A percentile compares a stretch with the other conserved stretches of the same genome.
Evolutionary conservation across 2,888 invertebrate genomes (phyloP).

Genomic region (Spodoptera picta): DNA sequence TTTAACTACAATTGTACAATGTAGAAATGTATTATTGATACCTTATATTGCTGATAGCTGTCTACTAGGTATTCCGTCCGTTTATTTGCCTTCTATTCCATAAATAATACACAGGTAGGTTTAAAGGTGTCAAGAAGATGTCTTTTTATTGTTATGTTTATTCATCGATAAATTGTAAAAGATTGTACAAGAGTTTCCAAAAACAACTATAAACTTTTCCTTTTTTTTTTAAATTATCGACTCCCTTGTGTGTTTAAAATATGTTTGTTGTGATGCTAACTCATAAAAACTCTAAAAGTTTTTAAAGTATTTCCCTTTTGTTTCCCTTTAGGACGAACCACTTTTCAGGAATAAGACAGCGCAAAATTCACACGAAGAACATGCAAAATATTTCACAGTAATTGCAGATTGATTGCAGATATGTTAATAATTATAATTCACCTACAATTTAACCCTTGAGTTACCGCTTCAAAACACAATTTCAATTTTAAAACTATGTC

Average conservation of each 20-base stretch:
- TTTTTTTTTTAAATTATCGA: no score
- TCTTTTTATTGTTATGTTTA: no score
- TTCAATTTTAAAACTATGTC: conserved; percentile 8
- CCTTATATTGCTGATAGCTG: no score
- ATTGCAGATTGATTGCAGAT: conserved; percentile 5
- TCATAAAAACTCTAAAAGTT: conserved; percentile 18
- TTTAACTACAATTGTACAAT: no score
- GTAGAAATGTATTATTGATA: no score
- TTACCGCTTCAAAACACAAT: conserved; percentile 11
- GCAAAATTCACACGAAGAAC: neutral
- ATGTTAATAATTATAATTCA: neutral
- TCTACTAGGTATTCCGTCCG: no score
- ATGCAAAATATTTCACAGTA: neutral
- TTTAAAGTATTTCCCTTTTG: conserved; percentile 10
- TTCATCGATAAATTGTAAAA: neutral
- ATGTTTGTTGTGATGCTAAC: conserved; percentile 7
- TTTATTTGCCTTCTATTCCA: no score
- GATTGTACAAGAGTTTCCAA: conserved; percentile 10
- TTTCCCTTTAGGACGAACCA: neutral
- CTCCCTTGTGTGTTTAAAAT: conserved; percentile 11
- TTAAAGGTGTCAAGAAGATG: no score
- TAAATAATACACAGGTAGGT: no score
- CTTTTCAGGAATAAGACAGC: neutral
- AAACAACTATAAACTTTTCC: conserved; percentile 8
- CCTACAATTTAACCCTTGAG: conserved; percentile 11